Evolutionary conservation across 1,140 invertebrate species (phyloP).

Genomic region (Lithobius niger): DNA sequence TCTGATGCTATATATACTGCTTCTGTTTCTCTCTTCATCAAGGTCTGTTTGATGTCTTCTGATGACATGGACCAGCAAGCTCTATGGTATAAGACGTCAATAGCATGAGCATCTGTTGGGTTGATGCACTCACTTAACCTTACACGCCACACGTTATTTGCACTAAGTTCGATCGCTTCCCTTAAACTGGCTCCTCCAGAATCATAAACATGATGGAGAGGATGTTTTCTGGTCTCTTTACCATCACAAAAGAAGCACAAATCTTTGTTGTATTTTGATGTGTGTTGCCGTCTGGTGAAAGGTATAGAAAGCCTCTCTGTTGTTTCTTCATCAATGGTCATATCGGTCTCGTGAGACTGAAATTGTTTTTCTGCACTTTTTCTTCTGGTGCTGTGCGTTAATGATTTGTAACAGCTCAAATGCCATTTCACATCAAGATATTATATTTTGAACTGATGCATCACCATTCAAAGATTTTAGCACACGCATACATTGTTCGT

Average conservation of each 20-base stretch:
- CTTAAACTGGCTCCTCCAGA: not conserved
- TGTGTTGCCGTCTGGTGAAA: not conserved
- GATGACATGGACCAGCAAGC: not conserved
- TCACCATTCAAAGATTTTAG: too few relatives aligned
- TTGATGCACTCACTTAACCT: not conserved
- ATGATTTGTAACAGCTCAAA: too few relatives aligned
- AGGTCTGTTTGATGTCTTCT: not conserved
- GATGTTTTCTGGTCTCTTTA: not conserved
- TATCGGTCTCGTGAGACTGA: too few relatives aligned
- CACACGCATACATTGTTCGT: too few relatives aligned
- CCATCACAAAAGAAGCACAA: not conserved
- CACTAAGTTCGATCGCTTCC: constrained; percentile 1
- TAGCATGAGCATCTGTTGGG: not conserved
- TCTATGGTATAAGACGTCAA: not conserved
- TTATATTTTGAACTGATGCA: too few relatives aligned
- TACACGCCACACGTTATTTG: not conserved
- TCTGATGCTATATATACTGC: not conserved
- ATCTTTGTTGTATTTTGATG: not conserved
- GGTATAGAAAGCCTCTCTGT: too few relatives aligned
- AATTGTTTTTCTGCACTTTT: too few relatives aligned
- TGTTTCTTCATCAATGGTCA: too few relatives aligned
- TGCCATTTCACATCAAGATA: too few relatives aligned
- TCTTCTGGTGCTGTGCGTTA: too few relatives aligned
- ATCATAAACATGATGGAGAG: not conserved
- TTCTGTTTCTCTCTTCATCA: not conserved